These are phyloP conservation scores for Pimephales promelas DNA, from an alignment of 2,113 vertebrate species.

Conservation along the genomic window DNA sequence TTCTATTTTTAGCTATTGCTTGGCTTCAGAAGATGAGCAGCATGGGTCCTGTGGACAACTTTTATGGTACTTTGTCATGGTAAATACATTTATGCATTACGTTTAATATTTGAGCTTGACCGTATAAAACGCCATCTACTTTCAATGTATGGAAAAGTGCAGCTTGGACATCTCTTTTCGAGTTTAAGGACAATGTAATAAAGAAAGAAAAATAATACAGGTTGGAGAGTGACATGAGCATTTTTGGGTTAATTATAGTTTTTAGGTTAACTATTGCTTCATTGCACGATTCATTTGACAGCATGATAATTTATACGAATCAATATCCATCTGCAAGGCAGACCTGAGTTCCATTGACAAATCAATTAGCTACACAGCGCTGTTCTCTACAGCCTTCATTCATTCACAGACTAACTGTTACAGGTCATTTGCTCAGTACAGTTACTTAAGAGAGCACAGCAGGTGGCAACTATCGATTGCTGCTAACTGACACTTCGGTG, in stretches of 20 bases:
- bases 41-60: too few relatives aligned
- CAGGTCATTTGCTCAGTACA: slow-evolving; percentile 29
- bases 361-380: slow-evolving; percentile 10
- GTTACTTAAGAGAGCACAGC: slow-evolving; percentile 16
- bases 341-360: slow-evolving; percentile 3
- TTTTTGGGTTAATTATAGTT: background rate
- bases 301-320: background rate
- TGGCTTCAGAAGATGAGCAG: too few relatives aligned
- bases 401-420: slow-evolving; percentile 28
- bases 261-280: background rate
- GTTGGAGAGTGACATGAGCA: background rate
- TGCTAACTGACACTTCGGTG: slow-evolving; percentile 9
- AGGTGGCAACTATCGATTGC: slow-evolving; percentile 30
- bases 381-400: slow-evolving; percentile 6
- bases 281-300: background rate
- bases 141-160: background rate
- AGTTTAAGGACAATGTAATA: background rate
- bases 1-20: background rate
- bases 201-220: background rate
- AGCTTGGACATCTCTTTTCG: background rate
- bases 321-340: slow-evolving; percentile 22
- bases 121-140: background rate
- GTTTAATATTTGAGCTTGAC: background rate
- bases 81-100: too few relatives aligned
- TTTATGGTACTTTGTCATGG: too few relatives aligned